Base-by-base conservation (phyloP, 2,888 invertebrate genomes). In the Tenodera sinensis region DNA sequence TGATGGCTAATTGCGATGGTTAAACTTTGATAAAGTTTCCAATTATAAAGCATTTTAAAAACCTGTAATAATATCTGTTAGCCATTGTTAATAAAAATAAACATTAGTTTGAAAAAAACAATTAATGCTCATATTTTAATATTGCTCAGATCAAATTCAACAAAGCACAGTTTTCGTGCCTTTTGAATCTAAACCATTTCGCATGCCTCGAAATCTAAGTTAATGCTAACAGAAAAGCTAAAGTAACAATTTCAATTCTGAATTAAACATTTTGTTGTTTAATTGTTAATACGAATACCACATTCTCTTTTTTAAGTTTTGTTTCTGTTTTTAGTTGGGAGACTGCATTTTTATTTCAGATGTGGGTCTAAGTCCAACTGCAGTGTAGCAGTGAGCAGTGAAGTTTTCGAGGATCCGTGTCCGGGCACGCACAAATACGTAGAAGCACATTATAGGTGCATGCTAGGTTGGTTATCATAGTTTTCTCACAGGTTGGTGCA, bases 361-460 rank as follows among this genome's bases (percentile, higher is more conserved):
- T 92, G 92, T 91, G 91, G 91, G 89, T 90, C 90, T 87, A 91
- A 91, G 89, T 89, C 91, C 42, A 92, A 90, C 87, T 93, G 92
- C 91, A 91, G 91, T 86, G 91, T 92, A 81, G 89, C 91, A 83
- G 92, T 92, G 30, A 91, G 91, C 90, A 92, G 92, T 89, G 90
- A 91, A 47, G 90, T 91, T 86, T 93, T 96, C 95, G 94, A 93
- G 91, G 94, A 95, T 92, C 95, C 95, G 90, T 95, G 95, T 93
- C 94, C 94, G 90, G 94, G 94, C 91, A 95, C 95, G 91, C 93
- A 93, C 91, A 95, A 95, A 93, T 95, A 95, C 93, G 93, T 95
- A 92, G 95, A 95, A 93, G 95, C 94, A 91, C 95, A 95, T 90
- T 95, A 94, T 93, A 92, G 92, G 91, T 95, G 95, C 92, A 92